phyloP scores from a whole-genome alignment of 2,888 invertebrate genomes.

The Galeopsomyia nigrocyanea region DNA sequence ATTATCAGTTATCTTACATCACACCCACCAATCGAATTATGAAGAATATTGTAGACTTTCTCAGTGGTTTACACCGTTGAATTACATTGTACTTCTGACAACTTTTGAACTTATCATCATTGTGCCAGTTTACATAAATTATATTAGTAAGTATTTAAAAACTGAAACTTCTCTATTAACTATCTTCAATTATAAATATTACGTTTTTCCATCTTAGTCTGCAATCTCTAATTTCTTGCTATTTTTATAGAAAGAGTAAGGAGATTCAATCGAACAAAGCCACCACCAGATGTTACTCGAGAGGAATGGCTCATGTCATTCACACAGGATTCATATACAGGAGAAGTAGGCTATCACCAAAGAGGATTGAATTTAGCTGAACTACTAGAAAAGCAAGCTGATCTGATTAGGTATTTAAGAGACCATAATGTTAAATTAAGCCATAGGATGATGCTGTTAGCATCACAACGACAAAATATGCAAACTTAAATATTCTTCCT shows the following conservation, averaged over 20 bases:
- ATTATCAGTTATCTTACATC: constrained; percentile 63
- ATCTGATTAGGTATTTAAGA: constrained; percentile 77
- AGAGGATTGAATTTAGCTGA: constrained; percentile 67
- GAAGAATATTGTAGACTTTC: constrained; percentile 70
- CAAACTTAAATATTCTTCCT: constrained; percentile 34
- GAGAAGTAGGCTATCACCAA: constrained; percentile 70
- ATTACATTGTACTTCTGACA: constrained; percentile 70
- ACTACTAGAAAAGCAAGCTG: constrained; percentile 79
- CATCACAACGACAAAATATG: constrained; percentile 53
- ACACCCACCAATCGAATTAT: constrained; percentile 63
- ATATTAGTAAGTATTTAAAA: constrained; percentile 72
- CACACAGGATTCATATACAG: constrained; percentile 70
- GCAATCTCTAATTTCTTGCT: constrained; percentile 17
- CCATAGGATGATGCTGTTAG: constrained; percentile 73
- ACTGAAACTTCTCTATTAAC: not conserved
- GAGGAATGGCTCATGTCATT: constrained; percentile 73
- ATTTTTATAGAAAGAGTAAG: constrained; percentile 72
- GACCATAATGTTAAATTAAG: constrained; percentile 78
- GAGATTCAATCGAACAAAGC: constrained; percentile 73
- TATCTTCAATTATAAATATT: constrained; percentile 2
- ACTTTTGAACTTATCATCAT: constrained; percentile 68
- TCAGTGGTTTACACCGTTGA: constrained; percentile 65
- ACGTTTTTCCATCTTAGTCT: not conserved
- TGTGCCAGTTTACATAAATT: constrained; percentile 71
- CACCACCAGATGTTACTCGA: constrained; percentile 76